Conservation (phyloP, 2,888 invertebrate genomes). For the Kryphioiulus occultus region DNA sequence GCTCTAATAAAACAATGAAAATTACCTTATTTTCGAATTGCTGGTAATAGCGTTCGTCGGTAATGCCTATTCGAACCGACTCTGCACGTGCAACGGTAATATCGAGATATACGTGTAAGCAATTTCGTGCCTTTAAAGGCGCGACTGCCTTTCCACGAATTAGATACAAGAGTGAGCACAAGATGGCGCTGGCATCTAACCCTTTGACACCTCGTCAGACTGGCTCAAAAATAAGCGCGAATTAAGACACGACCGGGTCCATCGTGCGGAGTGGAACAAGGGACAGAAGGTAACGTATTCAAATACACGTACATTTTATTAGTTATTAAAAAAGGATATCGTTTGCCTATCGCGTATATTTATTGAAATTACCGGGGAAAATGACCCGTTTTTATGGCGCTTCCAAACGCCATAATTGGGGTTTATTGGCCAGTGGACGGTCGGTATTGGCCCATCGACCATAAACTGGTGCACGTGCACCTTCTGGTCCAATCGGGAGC, state of each 20-base stretch:
- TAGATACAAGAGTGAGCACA: slow-evolving; percentile 12
- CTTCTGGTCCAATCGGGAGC: not conserved
- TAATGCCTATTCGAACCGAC: not conserved
- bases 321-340: slow-evolving; percentile 7
- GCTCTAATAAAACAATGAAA: slow-evolving; percentile 35
- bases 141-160: not conserved
- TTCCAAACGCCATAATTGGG: not conserved
- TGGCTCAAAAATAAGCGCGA: not conserved
- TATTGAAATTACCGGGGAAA: not conserved
- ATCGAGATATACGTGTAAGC: not conserved
- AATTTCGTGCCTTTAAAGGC: not conserved
- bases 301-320: not conserved
- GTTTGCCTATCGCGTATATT: not conserved
- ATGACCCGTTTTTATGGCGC: not conserved
- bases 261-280: too few relatives aligned
- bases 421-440: not conserved
- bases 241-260: too few relatives aligned
- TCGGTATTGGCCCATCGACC: not conserved
- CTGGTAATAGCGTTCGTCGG: not conserved
- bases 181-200: slow-evolving; percentile 35
- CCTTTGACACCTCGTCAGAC: not conserved
- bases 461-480: not conserved
- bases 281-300: not conserved
- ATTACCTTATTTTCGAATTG: slow-evolving; percentile 18
- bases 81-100: not conserved